Conservation (phyloP, 2,113 vertebrate species). For the Ctenodactylus gundi region DNA sequence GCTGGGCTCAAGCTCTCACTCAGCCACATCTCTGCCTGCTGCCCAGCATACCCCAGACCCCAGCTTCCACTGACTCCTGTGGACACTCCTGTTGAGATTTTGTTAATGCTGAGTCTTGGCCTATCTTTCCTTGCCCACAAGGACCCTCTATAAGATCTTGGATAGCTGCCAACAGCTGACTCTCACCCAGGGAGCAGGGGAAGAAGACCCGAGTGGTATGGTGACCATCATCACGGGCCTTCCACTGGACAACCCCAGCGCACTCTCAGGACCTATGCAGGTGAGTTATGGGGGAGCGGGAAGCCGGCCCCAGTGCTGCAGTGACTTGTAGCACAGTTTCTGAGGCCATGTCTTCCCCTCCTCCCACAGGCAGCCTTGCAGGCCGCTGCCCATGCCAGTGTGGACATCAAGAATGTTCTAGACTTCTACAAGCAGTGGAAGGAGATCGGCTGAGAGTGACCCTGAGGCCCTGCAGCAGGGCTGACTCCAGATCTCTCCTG, state of each 20-base stretch:
- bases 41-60: neutral
- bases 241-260: conserved; percentile 85
- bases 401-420: conserved; percentile 94
- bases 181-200: conserved; percentile 91
- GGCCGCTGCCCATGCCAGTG: conserved; percentile 88
- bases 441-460: conserved; percentile 94
- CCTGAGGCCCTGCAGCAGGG: conserved; percentile 64
- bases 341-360: no score
- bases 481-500: conserved; percentile 73
- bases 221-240: conserved; percentile 95
- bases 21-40: neutral
- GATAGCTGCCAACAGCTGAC: conserved; percentile 97
- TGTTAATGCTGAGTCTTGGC: neutral
- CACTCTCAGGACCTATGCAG: conserved; percentile 92
- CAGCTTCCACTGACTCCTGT: neutral
- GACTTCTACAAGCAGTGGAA: conserved; percentile 99
- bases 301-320: no score
- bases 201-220: conserved; percentile 96
- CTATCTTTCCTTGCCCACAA: conserved; percentile 53
- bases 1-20: neutral
- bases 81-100: neutral
- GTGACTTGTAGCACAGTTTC: neutral
- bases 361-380: conserved; percentile 90
- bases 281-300: conserved; percentile 80
- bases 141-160: conserved; percentile 97